A percentile compares a stretch with the other conserved stretches of the same genome.
Conservation (phyloP, 2,888 invertebrate genomes). For the Rotaria socialis region DNA sequence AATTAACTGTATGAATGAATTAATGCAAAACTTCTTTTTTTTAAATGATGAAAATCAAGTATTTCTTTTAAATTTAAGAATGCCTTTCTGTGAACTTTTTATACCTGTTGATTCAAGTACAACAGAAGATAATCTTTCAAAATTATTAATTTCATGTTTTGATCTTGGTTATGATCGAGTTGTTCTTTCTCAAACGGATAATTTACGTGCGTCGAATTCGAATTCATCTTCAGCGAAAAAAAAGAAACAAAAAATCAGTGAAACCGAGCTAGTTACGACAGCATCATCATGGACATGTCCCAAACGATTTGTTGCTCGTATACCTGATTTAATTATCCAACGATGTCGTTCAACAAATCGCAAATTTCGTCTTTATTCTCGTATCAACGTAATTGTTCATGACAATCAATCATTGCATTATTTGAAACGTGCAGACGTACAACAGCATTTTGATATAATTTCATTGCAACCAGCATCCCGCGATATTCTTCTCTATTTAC, state of each 20-base stretch:
- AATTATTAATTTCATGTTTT: constrained; percentile 1
- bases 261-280: background rate
- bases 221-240: background rate
- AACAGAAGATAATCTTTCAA: background rate
- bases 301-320: background rate
- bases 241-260: constrained; percentile 5
- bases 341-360: constrained; percentile 16
- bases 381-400: constrained; percentile 11
- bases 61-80: background rate
- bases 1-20: too few relatives aligned
- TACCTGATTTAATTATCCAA: constrained; percentile 24
- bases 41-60: too few relatives aligned
- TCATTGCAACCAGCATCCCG: constrained; percentile 17
- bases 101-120: constrained; percentile 9
- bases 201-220: background rate
- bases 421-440: constrained; percentile 30
- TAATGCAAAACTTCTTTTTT: too few relatives aligned
- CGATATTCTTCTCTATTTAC: constrained; percentile 26
- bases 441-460: constrained; percentile 12
- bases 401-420: constrained; percentile 22
- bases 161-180: constrained; percentile 34
- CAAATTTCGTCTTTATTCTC: background rate
- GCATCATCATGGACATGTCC: background rate
- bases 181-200: constrained; percentile 18
- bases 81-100: constrained; percentile 26